Evolutionary conservation across 2,888 invertebrate genomes (phyloP), one percentile per base, ranked within the genome.

Genomic region (Polydrusus tereticollis): DNA sequence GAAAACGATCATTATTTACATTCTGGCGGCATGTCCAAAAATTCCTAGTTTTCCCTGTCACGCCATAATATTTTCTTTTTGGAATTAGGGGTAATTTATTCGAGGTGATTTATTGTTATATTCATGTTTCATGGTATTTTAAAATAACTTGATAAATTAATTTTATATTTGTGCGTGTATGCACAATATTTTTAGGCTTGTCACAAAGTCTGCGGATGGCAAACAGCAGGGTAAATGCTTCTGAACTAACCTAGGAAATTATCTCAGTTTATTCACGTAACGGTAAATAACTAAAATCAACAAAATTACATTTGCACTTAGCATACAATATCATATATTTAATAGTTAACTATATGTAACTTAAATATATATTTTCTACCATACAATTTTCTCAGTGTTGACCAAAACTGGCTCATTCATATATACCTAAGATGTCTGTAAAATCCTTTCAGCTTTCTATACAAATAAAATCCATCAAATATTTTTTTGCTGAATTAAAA

Each of bases 61-160:
- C 65, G 72, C 68, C 57, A 72, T 68, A 72, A 72, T 72, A 72
- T 68, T 72, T 72, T 68, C 68, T 50, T 58, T 63, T 72, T 72
- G 68, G 64, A 72, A 72, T 68, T 58, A 45, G 68, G 55, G 72
- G 72, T 68, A 72, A 72, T 68, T 68, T 72, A 72, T 72, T 68
- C 64, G 58, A 33, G 14, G 38, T 72, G 72, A 72, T 72, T 72
- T 68, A 72, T 62, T 55, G 62, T 65, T 71, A 64, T 65, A 71
- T 71, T 65, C 65, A 71, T 60, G 70, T 71, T 71, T 58, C 52
- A 58, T 57, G 67, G 55, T 59, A 55, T 45, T 72, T 72, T 72
- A 72, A 72, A 55, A 33, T 66, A 43, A 43, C 38, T 59, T 71
- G 71, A 62, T 72, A 72, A 60, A 71, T 71, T 60, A 21, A 33